These are phyloP conservation scores for Uloborus plumipes DNA, from an alignment of 2,888 invertebrate species.

Conservation along the genomic window DNA sequence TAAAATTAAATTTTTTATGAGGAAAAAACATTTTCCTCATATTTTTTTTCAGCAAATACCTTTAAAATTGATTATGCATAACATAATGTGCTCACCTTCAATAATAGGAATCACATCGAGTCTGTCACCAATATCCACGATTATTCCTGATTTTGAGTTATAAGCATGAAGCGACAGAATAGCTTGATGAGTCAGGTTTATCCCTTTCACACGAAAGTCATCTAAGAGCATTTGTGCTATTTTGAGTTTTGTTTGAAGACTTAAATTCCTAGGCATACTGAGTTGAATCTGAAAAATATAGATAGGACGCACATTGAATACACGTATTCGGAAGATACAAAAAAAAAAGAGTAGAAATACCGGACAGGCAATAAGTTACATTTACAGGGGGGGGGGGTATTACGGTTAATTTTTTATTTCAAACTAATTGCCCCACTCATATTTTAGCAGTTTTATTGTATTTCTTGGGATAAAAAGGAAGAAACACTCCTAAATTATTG, in stretches of 20 bases:
- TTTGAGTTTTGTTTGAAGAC: conserved; percentile 71
- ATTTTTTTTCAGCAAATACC: no score
- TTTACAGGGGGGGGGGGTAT: no score
- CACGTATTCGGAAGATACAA: no score
- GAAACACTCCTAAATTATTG: no score
- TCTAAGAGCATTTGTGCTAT: conserved; percentile 72
- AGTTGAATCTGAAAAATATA: conserved; percentile 48
- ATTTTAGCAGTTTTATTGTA: no score
- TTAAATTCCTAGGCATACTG: conserved; percentile 72
- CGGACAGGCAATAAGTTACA: no score
- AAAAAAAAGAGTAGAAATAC: no score
- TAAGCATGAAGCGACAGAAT: conserved; percentile 76
- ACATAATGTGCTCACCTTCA: conserved; percentile 72
- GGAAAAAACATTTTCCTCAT: no score
- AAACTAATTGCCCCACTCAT: no score
- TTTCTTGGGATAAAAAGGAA: no score
- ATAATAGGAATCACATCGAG: conserved; percentile 75
- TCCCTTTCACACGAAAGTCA: conserved; percentile 71
- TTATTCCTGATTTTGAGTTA: conserved; percentile 75
- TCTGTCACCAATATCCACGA: conserved; percentile 76
- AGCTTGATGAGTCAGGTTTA: conserved; percentile 75
- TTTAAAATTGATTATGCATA: neutral
- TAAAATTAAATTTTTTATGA: no score
- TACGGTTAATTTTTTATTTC: no score
- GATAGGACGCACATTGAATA: neutral